Base-by-base conservation (phyloP, 2,113 vertebrate species). In the Platysteira castanea region DNA sequence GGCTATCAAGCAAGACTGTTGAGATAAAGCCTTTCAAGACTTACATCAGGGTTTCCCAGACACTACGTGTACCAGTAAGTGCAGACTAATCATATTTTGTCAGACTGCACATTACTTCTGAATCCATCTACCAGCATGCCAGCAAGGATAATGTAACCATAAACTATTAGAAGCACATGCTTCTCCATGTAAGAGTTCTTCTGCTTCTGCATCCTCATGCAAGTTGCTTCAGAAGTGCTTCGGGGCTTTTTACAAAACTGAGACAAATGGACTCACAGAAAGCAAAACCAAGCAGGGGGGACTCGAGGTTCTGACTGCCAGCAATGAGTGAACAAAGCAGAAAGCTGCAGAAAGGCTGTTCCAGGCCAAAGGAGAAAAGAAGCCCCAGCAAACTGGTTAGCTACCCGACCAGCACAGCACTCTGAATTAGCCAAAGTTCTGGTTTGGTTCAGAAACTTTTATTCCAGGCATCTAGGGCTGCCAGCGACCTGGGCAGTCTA, bases 21-120 rank as follows among this genome's bases (percentile, higher is more conserved):
- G 88, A 92, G 92, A 91, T 93, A 95, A 95, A 95, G 75, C 60
- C 71, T 80, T 89, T 84, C 81, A 91, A 92, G 91, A 85, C 93
- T 91, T 93, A 44, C 71, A 96, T 93, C 92, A 95, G 88, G 64
- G 86, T 74, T 96, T 97, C 84, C 87, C 88, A 95, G 91, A 94
- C 79, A 76, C 89, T 90, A 86, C 27, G 15, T 70, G 69, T 77
- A 77, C 65, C 75, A 80, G 2, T 88, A 95, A 96, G 67, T 86
- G 91, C 86, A 92, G 91, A 83, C 68, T 95, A 95, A 93, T 92
- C 92, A 54, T 15, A 74, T 88, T 95, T 80, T 89, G 84, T 92
- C 94, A 95, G 83, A 81, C 86, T 56, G 87, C 69, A 89, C 57
- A 41, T 54, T 30, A 74, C 77, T 92, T 41, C 59, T 79, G 77